Base-by-base conservation (phyloP, 2,888 invertebrate species). In the Stenodera caucasica region DNA sequence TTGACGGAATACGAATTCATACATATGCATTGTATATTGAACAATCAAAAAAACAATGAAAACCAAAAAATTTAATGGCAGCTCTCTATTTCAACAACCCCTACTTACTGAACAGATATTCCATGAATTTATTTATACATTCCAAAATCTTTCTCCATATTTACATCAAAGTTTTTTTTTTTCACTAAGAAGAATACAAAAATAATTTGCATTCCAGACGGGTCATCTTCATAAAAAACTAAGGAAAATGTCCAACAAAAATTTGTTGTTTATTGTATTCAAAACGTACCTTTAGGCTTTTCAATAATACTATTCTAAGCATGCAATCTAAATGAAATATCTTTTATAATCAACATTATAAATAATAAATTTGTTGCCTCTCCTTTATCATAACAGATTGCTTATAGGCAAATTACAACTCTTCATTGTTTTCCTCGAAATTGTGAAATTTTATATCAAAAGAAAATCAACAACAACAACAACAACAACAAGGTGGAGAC, bases 181-280 rank as follows among this genome's bases (percentile, higher is more conserved):
- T 23, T 40, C 2, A 2, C 15, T 37, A 15, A 21, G 23, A 23
- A 12, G 45, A 45, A 45, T 45, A 23, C 26, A 6, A 23, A 45
- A 45, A 45, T 45, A 45, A 45, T 45, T 23, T 45, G 21, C 45
- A 45, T 45, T 45, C 45, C 45, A 23, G n/a, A 18, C 45, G 45
- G 45, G 45, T 45, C 45, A 45, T 45, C 45, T 11, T 45, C 23
- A n/a, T 18, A n/a, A 33, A 45, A 45, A 45, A 23, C 18, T 18
- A 18, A 40, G 23, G 45, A 45, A 18, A 18, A 45, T 9, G 45
- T 45, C 21, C 45, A 45, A 45, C 21, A 45, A 45, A 45, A 23
- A 45, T 40, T 23, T 1, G 23, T 6, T n/a, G 21, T 23, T 45
- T 2, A 45, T 45, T 21, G 21, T 21, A 21, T 45, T 45, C 45